phyloP scores from a whole-genome alignment of 1,140 invertebrate species.

The Aplysia californica region DNA sequence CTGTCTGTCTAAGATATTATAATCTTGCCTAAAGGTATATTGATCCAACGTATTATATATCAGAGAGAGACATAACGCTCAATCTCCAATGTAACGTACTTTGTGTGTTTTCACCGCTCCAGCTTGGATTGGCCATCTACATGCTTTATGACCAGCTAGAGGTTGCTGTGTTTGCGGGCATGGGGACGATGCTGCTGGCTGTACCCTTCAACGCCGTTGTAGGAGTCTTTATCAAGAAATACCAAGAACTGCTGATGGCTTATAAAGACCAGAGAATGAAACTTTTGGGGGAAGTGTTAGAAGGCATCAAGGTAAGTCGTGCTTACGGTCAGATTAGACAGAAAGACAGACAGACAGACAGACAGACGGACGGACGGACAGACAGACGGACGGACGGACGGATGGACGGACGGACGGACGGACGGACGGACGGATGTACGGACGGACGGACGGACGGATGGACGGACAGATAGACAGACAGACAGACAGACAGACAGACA shows the following conservation, averaged over 20 bases:
- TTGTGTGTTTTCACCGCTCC: constrained; percentile 88
- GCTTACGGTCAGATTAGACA: background rate
- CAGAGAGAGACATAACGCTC: background rate
- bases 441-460: too few relatives aligned
- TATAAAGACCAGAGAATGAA: constrained; percentile 73
- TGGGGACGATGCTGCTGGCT: constrained; percentile 63
- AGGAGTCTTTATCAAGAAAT: constrained; percentile 77
- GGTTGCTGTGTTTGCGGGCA: constrained; percentile 61
- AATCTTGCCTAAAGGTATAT: background rate
- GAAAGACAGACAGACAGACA: too few relatives aligned
- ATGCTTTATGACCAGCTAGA: constrained; percentile 85
- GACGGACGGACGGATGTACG: too few relatives aligned
- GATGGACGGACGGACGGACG: too few relatives aligned
- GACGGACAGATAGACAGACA: too few relatives aligned
- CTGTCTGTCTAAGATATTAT: background rate
- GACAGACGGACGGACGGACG: too few relatives aligned
- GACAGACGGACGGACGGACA: too few relatives aligned
- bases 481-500: background rate
- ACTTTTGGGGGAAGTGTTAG: constrained; percentile 67
- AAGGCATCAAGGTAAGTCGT: constrained; percentile 71
- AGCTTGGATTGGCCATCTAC: constrained; percentile 86
- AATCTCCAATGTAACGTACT: background rate
- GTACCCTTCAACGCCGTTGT: constrained; percentile 83
- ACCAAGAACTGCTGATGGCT: constrained; percentile 70
- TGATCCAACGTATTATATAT: background rate